phyloP scores from a whole-genome alignment of 2,797 vertebrate species.

The Poeciliopsis presidionis region DNA sequence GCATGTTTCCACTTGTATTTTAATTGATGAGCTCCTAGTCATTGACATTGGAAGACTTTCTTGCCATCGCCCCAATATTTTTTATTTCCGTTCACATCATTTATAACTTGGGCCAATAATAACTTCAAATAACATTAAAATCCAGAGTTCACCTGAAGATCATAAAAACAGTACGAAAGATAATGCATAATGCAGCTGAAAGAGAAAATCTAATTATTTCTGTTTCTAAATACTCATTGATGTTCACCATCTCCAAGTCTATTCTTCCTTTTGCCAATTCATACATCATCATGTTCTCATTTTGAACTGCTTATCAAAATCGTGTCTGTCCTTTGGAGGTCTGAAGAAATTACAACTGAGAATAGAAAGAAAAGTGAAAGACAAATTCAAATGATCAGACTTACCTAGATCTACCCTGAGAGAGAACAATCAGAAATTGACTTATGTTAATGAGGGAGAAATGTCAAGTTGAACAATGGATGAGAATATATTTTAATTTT shows the following conservation, averaged over 20 bases:
- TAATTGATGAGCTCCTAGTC: not conserved
- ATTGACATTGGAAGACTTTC: not conserved
- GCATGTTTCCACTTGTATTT: not conserved
- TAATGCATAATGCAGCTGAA: not conserved
- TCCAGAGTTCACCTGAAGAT: not conserved
- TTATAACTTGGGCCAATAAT: not conserved
- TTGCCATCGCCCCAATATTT: not conserved
- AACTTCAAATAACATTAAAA: not conserved
- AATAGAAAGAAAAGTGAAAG: not conserved
- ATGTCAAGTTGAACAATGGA: not conserved
- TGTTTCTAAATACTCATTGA: too few species aligned
- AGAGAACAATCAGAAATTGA: not conserved
- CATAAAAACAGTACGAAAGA: not conserved
- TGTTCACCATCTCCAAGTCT: not conserved
- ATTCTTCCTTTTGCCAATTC: not conserved
- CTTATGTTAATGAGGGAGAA: not conserved
- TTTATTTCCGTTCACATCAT: not conserved
- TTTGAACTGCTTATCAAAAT: not conserved
- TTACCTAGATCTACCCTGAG: not conserved
- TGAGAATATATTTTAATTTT: not conserved
- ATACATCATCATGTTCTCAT: not conserved
- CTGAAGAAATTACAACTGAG: not conserved
- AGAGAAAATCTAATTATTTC: too few species aligned
- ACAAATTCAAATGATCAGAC: not conserved
- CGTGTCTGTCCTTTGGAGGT: not conserved